phyloP scores from a whole-genome alignment of 2,888 invertebrate genomes.

The Cordilura impudica region DNA sequence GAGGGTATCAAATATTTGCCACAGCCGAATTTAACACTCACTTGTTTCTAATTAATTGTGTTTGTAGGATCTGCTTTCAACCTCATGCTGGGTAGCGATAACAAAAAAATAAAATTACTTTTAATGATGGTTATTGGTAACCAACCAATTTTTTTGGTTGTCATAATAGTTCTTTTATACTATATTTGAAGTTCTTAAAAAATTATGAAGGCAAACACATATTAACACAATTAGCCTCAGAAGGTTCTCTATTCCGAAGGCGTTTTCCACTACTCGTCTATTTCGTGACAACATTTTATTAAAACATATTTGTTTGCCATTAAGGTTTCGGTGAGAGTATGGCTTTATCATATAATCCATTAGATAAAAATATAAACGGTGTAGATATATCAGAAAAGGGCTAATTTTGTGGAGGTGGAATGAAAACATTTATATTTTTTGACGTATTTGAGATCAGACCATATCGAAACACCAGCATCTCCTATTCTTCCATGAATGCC shows the following conservation, averaged over 20 bases:
- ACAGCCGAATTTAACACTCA: no score
- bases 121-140: no score
- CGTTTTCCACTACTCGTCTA: slow-evolving; percentile 34
- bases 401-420: slow-evolving; percentile 18
- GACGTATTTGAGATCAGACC: slow-evolving; percentile 26
- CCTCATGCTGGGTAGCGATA: no score
- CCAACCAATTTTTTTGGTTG: no score
- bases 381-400: neutral
- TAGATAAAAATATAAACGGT: slow-evolving; percentile 25
- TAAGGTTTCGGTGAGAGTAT: slow-evolving; percentile 5
- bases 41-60: no score
- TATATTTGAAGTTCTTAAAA: slow-evolving; percentile 12
- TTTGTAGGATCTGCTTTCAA: no score
- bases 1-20: no score
- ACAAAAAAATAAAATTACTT: no score
- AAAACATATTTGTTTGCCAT: slow-evolving; percentile 17
- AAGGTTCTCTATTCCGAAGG: slow-evolving; percentile 30
- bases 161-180: neutral
- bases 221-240: slow-evolving; percentile 10
- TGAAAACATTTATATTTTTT: neutral
- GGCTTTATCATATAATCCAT: slow-evolving; percentile 20
- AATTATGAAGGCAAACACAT: slow-evolving; percentile 20
- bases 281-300: slow-evolving; percentile 26
- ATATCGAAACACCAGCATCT: slow-evolving; percentile 24
- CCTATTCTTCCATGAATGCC: slow-evolving; percentile 21